These are phyloP conservation scores for Malacosoma neustria DNA, from an alignment of 2,888 invertebrate species.

Conservation along the genomic window DNA sequence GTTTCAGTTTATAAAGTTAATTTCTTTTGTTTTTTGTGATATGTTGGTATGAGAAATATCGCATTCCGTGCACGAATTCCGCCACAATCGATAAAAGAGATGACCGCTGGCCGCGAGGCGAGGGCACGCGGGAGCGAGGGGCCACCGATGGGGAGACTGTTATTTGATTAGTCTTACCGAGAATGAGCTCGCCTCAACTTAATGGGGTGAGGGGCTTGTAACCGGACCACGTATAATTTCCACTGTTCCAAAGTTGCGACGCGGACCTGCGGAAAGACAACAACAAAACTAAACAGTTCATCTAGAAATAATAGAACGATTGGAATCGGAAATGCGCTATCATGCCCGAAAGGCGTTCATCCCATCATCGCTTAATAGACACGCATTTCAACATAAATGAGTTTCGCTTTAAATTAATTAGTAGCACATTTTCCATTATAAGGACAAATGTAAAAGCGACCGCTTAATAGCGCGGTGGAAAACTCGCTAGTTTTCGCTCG, in stretches of 20 bases:
- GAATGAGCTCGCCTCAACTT: conserved; percentile 73
- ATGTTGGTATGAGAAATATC: conserved; percentile 49
- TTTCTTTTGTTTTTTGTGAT: conserved; percentile 2
- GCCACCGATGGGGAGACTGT: conserved; percentile 60
- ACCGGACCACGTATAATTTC: conserved; percentile 68
- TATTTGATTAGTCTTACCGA: conserved; percentile 76
- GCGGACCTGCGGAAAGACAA: conserved; percentile 9
- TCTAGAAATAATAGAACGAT: conserved; percentile 51
- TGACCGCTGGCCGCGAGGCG: conserved; percentile 69
- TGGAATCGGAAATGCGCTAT: conserved; percentile 21
- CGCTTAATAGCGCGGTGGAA: conserved; percentile 74
- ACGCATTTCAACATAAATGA: conserved; percentile 73
- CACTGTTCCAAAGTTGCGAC: conserved; percentile 26
- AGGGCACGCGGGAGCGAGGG: conserved; percentile 26
- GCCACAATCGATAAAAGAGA: conserved; percentile 75
- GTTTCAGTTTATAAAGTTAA: background rate
- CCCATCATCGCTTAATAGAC: conserved; percentile 70
- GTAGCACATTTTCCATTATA: conserved; percentile 75
- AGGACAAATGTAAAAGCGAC: conserved; percentile 74
- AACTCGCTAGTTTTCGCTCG: conserved; percentile 75
- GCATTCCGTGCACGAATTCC: conserved; percentile 74
- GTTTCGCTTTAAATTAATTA: conserved; percentile 74
- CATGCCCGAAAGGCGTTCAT: conserved; percentile 47
- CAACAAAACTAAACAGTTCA: conserved; percentile 38
- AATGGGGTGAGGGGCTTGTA: conserved; percentile 73